phyloP scores from a whole-genome alignment of 1,140 invertebrate species.

The Solen grandis region DNA sequence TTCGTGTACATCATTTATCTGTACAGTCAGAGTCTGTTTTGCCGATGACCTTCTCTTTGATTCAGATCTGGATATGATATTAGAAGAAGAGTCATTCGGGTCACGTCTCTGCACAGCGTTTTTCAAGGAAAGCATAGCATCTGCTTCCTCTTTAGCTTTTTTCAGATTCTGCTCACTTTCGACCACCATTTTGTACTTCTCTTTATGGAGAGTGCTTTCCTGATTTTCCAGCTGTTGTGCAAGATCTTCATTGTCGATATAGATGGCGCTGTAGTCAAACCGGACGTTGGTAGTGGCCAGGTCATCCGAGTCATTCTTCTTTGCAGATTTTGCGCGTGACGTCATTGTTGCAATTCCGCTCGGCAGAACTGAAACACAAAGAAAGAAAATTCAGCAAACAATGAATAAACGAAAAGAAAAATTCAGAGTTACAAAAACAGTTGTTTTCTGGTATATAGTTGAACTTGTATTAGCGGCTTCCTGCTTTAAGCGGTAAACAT shows the following conservation, averaged over 20 bases:
- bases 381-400: no score
- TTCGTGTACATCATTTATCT: neutral
- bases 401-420: no score
- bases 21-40: neutral
- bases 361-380: no score
- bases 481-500: no score
- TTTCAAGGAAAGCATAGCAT: slow-evolving; percentile 55
- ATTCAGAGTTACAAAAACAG: no score
- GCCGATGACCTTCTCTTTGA: neutral
- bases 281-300: slow-evolving; percentile 30
- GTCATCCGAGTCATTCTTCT: slow-evolving; percentile 12
- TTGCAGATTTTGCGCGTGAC: neutral
- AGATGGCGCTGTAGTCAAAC: slow-evolving; percentile 60
- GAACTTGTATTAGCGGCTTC: no score
- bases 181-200: slow-evolving; percentile 40
- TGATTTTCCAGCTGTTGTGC: slow-evolving; percentile 52
- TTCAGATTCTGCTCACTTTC: slow-evolving; percentile 57
- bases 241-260: slow-evolving; percentile 59
- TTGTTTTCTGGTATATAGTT: no score
- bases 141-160: slow-evolving; percentile 57
- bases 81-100: slow-evolving; percentile 47
- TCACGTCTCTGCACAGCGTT: slow-evolving; percentile 61
- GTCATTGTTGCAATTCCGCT: no score
- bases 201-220: slow-evolving; percentile 37
- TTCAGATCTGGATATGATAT: slow-evolving; percentile 10